Percentiles rank a stretch among this genome's conserved stretches.
Evolutionary conservation across 2,113 vertebrate genomes (phyloP).

Genomic region (Salvelinus fontinalis): DNA sequence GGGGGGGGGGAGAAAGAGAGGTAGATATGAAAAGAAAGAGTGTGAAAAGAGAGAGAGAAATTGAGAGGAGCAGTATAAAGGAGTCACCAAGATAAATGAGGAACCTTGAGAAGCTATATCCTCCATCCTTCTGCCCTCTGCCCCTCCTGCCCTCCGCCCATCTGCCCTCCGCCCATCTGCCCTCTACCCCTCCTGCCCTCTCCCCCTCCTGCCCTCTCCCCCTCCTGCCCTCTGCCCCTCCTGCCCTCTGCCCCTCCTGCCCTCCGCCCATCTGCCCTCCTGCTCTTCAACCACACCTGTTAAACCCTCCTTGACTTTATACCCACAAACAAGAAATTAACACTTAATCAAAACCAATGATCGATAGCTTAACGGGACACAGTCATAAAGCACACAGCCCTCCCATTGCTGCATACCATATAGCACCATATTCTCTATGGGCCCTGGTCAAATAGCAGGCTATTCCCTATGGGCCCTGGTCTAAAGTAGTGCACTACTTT

Average conservation of each 20-base stretch:
- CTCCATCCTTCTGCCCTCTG: background rate
- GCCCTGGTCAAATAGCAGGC: no score
- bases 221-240: background rate
- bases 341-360: background rate
- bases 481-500: no score
- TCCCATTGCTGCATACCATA: no score
- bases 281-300: no score
- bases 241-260: no score
- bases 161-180: no score
- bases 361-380: slow-evolving; percentile 2
- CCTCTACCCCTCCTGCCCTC: no score
- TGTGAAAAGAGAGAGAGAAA: background rate
- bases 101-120: background rate
- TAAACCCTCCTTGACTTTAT: background rate
- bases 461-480: no score
- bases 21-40: background rate
- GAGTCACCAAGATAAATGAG: background rate
- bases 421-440: no score
- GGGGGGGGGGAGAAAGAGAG: background rate
- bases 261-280: no score
- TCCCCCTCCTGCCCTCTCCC: background rate
- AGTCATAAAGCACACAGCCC: background rate
- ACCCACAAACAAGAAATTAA: background rate
- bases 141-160: no score
- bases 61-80: background rate